Percentiles rank a stretch among this genome's conserved stretches.
Evolutionary conservation across 2,113 vertebrate species (phyloP).

Genomic region (Micronycteris hirsuta): DNA sequence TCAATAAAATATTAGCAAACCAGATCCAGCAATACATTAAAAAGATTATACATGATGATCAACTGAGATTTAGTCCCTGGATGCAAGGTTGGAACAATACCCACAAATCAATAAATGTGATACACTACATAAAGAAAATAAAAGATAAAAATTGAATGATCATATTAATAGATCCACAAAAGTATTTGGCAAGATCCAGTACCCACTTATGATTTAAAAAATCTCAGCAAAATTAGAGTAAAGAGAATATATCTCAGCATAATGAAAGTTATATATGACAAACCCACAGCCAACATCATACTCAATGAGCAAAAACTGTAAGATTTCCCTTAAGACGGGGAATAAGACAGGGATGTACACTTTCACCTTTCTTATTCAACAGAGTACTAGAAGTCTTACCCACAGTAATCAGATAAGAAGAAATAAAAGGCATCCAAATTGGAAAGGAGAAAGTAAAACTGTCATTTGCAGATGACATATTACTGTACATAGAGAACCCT

Average conservation of each 20-base stretch:
- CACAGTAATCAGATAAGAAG: background rate
- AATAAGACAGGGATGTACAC: background rate
- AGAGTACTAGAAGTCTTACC: background rate
- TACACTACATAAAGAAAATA: background rate
- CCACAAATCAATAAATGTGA: background rate
- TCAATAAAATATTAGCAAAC: too few relatives aligned
- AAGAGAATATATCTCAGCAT: background rate
- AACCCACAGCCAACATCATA: background rate
- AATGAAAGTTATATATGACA: background rate
- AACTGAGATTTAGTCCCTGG: background rate
- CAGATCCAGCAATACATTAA: too few relatives aligned
- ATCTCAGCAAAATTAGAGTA: background rate
- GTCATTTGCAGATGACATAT: background rate
- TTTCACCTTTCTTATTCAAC: background rate
- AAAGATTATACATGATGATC: too few relatives aligned
- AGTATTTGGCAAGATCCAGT: background rate
- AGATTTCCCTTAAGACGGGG: background rate
- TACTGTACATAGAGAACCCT: background rate
- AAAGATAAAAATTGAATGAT: background rate
- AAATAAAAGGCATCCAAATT: background rate
- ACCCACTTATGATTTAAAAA: background rate
- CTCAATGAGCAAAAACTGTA: background rate
- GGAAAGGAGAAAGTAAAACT: background rate
- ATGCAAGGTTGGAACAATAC: background rate
- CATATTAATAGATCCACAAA: background rate